Percentiles rank a stretch among this genome's conserved stretches.
These are phyloP conservation scores for Spea bombifrons DNA, from an alignment of 2,113 vertebrate genomes.

Conservation along the genomic window DNA sequence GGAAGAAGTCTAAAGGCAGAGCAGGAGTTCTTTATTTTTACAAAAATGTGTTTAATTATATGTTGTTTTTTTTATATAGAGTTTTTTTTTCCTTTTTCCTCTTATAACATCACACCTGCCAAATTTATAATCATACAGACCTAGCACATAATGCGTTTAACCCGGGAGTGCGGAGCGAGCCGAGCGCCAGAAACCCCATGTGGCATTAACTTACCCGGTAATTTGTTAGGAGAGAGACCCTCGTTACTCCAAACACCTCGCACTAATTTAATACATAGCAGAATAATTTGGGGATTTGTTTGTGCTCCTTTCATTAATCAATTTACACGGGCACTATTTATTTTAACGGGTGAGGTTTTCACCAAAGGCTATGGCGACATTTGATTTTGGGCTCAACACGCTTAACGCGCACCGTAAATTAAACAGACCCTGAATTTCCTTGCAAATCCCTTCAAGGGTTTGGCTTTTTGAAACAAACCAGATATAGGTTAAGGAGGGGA, in stretches of 20 bases:
- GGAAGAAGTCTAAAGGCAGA: constrained; percentile 56
- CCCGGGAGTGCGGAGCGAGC: constrained; percentile 51
- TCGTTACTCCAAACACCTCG: constrained; percentile 50
- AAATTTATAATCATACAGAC: constrained; percentile 52
- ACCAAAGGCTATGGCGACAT: constrained; percentile 29
- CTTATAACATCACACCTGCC: constrained; percentile 41
- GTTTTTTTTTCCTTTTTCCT: constrained; percentile 45
- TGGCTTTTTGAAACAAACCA: constrained; percentile 16
- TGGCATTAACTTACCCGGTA: constrained; percentile 56
- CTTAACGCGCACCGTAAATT: constrained; percentile 18
- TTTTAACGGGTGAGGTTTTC: constrained; percentile 50
- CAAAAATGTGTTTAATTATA: constrained; percentile 54
- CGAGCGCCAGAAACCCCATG: constrained; percentile 49
- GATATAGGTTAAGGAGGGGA: not conserved
- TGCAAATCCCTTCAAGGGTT: constrained; percentile 16
- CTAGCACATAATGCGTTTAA: constrained; percentile 55
- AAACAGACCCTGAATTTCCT: constrained; percentile 19
- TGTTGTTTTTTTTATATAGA: constrained; percentile 45
- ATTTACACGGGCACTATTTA: constrained; percentile 37
- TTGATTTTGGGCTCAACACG: constrained; percentile 7
- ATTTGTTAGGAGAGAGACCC: constrained; percentile 46
- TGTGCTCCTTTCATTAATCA: constrained; percentile 51
- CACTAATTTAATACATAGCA: constrained; percentile 44
- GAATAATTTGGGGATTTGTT: constrained; percentile 51
- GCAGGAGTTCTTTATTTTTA: constrained; percentile 56